Evolutionary conservation across 2,113 vertebrate genomes (phyloP).

Genomic region (Pao palembangensis): DNA sequence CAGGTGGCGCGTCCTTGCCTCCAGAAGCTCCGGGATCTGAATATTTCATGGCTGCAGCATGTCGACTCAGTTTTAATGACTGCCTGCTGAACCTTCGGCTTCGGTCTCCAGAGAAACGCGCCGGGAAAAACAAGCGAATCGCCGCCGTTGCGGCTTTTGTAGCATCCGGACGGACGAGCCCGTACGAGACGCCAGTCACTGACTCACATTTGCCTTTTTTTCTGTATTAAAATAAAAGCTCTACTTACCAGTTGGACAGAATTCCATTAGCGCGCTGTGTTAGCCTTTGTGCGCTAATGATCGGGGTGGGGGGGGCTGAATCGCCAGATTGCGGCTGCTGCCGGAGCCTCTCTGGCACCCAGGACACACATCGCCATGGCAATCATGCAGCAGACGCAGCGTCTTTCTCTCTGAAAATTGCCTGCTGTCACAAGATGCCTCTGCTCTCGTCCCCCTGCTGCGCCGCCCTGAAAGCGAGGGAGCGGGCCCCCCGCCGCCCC

Average conservation of each 20-base stretch:
- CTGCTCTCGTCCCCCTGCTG: slow-evolving; percentile 42
- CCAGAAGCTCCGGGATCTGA: slow-evolving; percentile 34
- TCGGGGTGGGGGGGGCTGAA: too few species aligned
- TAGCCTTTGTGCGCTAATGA: too few species aligned
- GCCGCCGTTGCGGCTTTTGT: not conserved
- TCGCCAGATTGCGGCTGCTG: slow-evolving; percentile 10
- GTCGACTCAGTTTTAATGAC: slow-evolving; percentile 49
- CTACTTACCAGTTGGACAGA: too few species aligned
- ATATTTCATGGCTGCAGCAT: slow-evolving; percentile 56
- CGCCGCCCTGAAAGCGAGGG: slow-evolving; percentile 34
- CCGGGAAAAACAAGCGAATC: slow-evolving; percentile 27
- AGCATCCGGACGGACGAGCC: too few species aligned
- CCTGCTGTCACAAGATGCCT: slow-evolving; percentile 54
- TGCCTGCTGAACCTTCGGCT: slow-evolving; percentile 41
- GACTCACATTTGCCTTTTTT: too few species aligned
- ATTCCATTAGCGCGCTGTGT: too few species aligned
- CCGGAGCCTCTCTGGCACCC: slow-evolving; percentile 33
- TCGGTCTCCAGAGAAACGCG: slow-evolving; percentile 25
- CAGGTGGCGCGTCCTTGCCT: slow-evolving; percentile 25
- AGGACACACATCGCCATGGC: slow-evolving; percentile 34
- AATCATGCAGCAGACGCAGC: slow-evolving; percentile 40
- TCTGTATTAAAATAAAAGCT: too few species aligned
- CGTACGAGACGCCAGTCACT: too few species aligned
- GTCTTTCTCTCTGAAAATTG: slow-evolving; percentile 45
- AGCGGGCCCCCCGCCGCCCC: slow-evolving; percentile 36